Percentiles rank a stretch among this genome's conserved stretches.
Conservation (phyloP, 2,797 vertebrate genomes). For the Rhyacichthys aspro region DNA sequence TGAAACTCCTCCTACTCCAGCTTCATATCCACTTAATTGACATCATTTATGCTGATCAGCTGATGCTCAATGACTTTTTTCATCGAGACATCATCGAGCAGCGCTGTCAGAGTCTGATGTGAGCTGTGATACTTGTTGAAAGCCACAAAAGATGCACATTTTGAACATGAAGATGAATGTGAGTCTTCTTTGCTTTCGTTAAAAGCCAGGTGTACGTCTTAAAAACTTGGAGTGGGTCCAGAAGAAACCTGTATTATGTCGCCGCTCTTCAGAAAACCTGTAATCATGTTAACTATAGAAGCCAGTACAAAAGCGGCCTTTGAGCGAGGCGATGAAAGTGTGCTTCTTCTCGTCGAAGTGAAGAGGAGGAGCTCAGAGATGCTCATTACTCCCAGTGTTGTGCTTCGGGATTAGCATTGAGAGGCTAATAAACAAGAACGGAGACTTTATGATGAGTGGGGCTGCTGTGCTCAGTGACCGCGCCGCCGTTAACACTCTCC, state of each 20-base stretch:
- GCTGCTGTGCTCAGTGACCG: conserved; percentile 32
- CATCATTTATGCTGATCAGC: too few relatives aligned
- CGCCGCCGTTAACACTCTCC: conserved; percentile 31
- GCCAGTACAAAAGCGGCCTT: background rate
- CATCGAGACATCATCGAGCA: too few relatives aligned
- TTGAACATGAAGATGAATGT: background rate
- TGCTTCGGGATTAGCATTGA: conserved; percentile 24
- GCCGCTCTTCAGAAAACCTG: conserved; percentile 1
- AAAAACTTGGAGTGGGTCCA: background rate
- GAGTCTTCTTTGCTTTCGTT: conserved; percentile 1
- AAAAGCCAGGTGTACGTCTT: background rate
- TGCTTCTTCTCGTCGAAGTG: background rate
- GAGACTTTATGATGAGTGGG: conserved; percentile 27
- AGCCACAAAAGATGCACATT: background rate
- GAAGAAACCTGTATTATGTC: background rate
- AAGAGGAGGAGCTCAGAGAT: background rate
- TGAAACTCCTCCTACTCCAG: too few relatives aligned
- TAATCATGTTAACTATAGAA: conserved; percentile 2
- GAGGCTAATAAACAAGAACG: conserved; percentile 11
- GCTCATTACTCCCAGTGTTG: background rate
- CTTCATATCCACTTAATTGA: too few relatives aligned
- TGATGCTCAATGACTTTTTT: background rate
- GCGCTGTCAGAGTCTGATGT: background rate
- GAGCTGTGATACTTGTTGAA: background rate
- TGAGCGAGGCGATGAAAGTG: background rate